These are phyloP conservation scores for Formica aserva DNA, from an alignment of 2,888 invertebrate genomes.

Conservation along the genomic window DNA sequence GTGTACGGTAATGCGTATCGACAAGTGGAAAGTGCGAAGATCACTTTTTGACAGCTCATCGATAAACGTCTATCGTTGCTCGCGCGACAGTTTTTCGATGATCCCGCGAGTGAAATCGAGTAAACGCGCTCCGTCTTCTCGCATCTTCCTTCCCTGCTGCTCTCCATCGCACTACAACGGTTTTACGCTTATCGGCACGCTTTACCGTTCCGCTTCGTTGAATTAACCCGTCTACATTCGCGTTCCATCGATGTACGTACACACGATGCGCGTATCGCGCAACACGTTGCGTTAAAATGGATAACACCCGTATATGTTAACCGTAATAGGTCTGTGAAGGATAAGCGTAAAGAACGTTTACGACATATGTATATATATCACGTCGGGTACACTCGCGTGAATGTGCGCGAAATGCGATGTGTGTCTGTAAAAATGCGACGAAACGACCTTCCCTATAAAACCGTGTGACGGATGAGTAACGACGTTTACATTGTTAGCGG, in stretches of 20 bases:
- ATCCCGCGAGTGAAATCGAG: slow-evolving; percentile 50
- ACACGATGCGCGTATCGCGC: slow-evolving; percentile 12
- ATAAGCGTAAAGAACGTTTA: slow-evolving; percentile 12
- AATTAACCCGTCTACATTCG: slow-evolving; percentile 25
- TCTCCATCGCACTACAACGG: not conserved
- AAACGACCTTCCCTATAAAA: slow-evolving; percentile 15
- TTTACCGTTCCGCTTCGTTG: slow-evolving; percentile 28
- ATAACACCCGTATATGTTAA: slow-evolving; percentile 19
- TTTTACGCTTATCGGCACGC: slow-evolving; percentile 13
- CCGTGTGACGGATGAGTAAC: slow-evolving; percentile 37
- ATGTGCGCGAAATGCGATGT: slow-evolving; percentile 14
- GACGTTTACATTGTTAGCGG: slow-evolving; percentile 39
- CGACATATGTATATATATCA: not conserved
- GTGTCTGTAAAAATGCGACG: not conserved
- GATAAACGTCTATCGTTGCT: slow-evolving; percentile 64
- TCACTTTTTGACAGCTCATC: slow-evolving; percentile 73
- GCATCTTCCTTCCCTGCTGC: not conserved
- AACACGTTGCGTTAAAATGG: slow-evolving; percentile 19
- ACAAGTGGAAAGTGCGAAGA: slow-evolving; percentile 71
- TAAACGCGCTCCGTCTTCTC: slow-evolving; percentile 34
- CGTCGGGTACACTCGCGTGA: not conserved
- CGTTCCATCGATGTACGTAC: not conserved
- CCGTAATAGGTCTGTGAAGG: slow-evolving; percentile 27
- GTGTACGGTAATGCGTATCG: slow-evolving; percentile 66
- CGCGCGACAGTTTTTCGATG: slow-evolving; percentile 65